Evolutionary conservation across 1,140 invertebrate species (phyloP).

Genomic region (Coenobita brevimanus): DNA sequence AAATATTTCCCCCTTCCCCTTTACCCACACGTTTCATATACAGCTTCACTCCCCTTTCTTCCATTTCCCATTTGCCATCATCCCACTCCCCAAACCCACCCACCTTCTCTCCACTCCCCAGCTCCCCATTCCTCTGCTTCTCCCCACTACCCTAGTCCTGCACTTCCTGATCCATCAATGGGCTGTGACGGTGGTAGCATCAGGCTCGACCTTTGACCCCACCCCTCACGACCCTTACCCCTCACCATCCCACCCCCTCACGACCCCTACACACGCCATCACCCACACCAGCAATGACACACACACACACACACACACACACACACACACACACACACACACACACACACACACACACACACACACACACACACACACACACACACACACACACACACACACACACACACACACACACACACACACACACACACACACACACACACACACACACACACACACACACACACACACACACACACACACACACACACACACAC

Average conservation of each 20-base stretch:
- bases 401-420: not conserved
- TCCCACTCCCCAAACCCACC: not conserved
- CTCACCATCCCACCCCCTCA: not conserved
- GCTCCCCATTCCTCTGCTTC: too few species aligned
- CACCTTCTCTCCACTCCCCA: not conserved
- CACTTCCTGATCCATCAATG: not conserved
- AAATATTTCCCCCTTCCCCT: too few species aligned
- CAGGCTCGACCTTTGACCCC: not conserved
- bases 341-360: conserved; percentile 2
- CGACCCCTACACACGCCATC: not conserved
- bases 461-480: too few species aligned
- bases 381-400: not conserved
- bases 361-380: not conserved
- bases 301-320: not conserved
- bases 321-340: not conserved
- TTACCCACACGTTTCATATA: not conserved
- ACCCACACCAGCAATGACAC: not conserved
- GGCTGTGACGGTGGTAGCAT: not conserved
- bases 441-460: too few species aligned
- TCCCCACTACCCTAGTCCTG: not conserved
- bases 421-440: too few species aligned
- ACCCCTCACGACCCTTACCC: not conserved
- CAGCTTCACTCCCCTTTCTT: not conserved
- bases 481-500: too few species aligned
- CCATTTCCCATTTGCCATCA: too few species aligned